Conservation (phyloP, 2,888 invertebrate species). For the Drosophila buzzatii region DNA sequence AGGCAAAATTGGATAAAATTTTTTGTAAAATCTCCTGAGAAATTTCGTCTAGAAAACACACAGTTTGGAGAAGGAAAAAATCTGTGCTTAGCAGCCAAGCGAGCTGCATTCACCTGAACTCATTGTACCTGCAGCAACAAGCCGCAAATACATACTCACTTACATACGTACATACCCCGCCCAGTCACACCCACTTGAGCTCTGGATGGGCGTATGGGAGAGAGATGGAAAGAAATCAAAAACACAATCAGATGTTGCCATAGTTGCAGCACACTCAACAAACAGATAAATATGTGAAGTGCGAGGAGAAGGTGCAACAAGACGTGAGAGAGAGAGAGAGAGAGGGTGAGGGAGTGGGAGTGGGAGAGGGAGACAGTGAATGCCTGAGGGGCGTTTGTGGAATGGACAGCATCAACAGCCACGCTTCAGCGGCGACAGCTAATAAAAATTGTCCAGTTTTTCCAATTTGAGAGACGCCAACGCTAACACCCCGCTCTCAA, state of each 20-base stretch:
- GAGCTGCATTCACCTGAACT: conserved; percentile 39
- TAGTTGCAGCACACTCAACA: conserved; percentile 41
- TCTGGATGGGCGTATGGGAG: neutral
- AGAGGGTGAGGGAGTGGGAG: neutral
- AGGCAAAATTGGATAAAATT: neutral
- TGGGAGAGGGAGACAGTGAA: neutral
- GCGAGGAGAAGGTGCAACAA: neutral
- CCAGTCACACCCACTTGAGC: conserved; percentile 7
- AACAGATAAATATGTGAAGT: conserved; percentile 21
- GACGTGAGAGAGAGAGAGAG: neutral
- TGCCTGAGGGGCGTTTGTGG: conserved; percentile 16
- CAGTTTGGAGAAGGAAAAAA: neutral
- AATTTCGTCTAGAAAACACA: neutral
- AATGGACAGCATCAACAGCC: conserved; percentile 44
- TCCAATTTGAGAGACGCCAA: conserved; percentile 57
- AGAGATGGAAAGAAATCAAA: conserved; percentile 32
- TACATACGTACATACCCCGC: neutral
- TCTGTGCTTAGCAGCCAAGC: neutral
- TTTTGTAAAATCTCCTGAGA: conserved; percentile 1
- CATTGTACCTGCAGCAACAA: conserved; percentile 13
- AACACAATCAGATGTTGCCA: conserved; percentile 54
- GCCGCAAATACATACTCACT: neutral
- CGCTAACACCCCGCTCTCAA: conserved; percentile 3
- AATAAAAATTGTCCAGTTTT: conserved; percentile 73
- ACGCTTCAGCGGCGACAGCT: conserved; percentile 54